Conservation (phyloP, 1,140 invertebrate genomes). For the Tenebrio molitor region DNA sequence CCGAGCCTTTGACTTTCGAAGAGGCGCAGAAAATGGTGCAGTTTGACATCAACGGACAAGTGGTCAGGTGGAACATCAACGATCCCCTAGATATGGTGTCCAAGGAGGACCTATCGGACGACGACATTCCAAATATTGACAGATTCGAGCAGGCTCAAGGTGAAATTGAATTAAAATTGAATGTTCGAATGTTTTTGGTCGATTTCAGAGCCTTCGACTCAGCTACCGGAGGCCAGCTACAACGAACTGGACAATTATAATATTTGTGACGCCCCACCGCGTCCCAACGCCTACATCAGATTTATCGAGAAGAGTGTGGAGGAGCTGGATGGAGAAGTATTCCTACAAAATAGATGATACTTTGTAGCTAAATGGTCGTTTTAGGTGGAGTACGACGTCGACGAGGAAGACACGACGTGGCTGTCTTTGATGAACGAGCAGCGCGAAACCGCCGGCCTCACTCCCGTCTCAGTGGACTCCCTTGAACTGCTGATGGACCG, state of each 20-base stretch:
- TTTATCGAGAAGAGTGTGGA: constrained; percentile 96
- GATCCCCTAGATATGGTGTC: constrained; percentile 74
- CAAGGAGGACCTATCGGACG: constrained; percentile 73
- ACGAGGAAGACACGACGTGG: constrained; percentile 97
- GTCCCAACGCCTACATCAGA: constrained; percentile 85
- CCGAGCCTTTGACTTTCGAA: constrained; percentile 79
- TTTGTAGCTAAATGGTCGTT: too few relatives aligned
- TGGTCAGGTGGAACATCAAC: constrained; percentile 72
- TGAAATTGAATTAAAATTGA: background rate
- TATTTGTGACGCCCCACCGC: constrained; percentile 83
- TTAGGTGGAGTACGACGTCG: constrained; percentile 95
- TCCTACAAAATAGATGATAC: too few relatives aligned
- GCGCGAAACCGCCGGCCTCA: constrained; percentile 76
- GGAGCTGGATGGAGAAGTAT: constrained; percentile 88
- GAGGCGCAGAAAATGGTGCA: constrained; percentile 87
- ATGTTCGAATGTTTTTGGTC: too few relatives aligned
- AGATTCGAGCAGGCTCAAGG: constrained; percentile 20
- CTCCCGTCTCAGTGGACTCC: constrained; percentile 83
- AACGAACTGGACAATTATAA: constrained; percentile 84
- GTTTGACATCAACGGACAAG: constrained; percentile 85
- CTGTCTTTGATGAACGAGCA: constrained; percentile 89
- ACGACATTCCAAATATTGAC: constrained; percentile 64
- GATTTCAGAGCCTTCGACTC: constrained; percentile 70
- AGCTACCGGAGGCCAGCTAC: constrained; percentile 87
- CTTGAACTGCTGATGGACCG: constrained; percentile 97